Evolutionary conservation across 2,797 vertebrate species (phyloP), one percentile per base, ranked within the genome.

Genomic region (Microcaecilia unicolor): DNA sequence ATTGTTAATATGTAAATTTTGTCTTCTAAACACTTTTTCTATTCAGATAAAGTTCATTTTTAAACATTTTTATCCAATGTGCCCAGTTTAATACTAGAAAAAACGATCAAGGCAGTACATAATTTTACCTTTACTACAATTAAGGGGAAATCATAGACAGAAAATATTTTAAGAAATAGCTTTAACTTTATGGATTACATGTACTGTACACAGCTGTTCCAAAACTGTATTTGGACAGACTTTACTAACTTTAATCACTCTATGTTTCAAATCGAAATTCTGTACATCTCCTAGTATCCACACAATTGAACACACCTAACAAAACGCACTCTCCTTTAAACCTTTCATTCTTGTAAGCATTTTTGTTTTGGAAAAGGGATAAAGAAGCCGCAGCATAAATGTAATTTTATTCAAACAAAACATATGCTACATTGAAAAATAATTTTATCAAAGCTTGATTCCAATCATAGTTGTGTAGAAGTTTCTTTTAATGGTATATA

Each of bases 381-480:
- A 83, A 85, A 87, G 84, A 85, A 79, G 85, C 83, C 81, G 83
- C 51, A 55, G 67, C 72, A 71, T 49, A 80, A 88, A 82, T 84
- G 87, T 88, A 49, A 85, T 88, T 83, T 84, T 76, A 75, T 80
- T 70, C 88, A 62, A 90, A 90, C 84, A 93, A 93, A 97, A 91
- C 85, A 91, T 81, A 87, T 88, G 56, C 91, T 94, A 90, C 60
- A 56, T 88, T 88, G 86, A 93, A 95, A 87, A 80, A 86, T 85
- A 77, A 70, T 71, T 79, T 87, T 91, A 93, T 89, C 75, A 90
- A 93, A 88, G 89, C 67, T 81, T 72, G 74, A 81, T 74, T 83
- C 83, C 75, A 72, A 72, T 85, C 66, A 72, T 61, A 34, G 74
- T 69, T 61, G 60, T 64, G 63, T 63, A 60, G 52, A 64, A 64